Evolutionary conservation across 2,797 vertebrate genomes (phyloP).

Genomic region (Argentina silus): DNA sequence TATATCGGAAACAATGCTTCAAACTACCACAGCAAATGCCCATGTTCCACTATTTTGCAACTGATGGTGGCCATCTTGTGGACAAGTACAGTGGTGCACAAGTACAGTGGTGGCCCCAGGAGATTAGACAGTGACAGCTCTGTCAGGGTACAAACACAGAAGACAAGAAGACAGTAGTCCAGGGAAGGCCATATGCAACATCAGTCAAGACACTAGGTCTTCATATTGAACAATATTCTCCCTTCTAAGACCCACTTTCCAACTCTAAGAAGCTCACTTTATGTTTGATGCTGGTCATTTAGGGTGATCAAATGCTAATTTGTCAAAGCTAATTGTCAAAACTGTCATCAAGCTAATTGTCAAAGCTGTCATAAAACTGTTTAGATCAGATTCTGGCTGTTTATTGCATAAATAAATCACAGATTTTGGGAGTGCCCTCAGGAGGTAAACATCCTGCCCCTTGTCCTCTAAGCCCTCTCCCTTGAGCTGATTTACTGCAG

Average conservation of each 20-base stretch:
- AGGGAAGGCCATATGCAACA: too few relatives aligned
- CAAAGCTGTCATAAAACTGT: background rate
- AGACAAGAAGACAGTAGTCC: too few relatives aligned
- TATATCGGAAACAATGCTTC: background rate
- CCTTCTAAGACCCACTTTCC: background rate
- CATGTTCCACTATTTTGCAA: conserved; percentile 7
- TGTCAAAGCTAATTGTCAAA: too few relatives aligned
- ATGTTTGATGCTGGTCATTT: too few relatives aligned
- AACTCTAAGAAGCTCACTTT: too few relatives aligned
- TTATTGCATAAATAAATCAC: background rate
- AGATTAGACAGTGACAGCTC: too few relatives aligned
- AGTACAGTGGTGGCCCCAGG: background rate
- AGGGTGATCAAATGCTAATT: too few relatives aligned
- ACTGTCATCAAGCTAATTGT: background rate
- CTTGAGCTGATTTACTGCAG: background rate
- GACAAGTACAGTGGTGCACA: conserved; percentile 30
- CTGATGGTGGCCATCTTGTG: conserved; percentile 57
- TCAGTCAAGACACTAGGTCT: background rate
- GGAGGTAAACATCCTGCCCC: background rate
- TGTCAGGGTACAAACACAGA: too few relatives aligned
- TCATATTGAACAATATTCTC: background rate
- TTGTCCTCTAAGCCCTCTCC: background rate
- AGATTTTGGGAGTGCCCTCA: background rate
- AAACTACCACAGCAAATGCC: background rate
- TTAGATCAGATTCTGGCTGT: background rate